Conservation (phyloP, 2,888 invertebrate genomes). For the Bombylius discolor region DNA sequence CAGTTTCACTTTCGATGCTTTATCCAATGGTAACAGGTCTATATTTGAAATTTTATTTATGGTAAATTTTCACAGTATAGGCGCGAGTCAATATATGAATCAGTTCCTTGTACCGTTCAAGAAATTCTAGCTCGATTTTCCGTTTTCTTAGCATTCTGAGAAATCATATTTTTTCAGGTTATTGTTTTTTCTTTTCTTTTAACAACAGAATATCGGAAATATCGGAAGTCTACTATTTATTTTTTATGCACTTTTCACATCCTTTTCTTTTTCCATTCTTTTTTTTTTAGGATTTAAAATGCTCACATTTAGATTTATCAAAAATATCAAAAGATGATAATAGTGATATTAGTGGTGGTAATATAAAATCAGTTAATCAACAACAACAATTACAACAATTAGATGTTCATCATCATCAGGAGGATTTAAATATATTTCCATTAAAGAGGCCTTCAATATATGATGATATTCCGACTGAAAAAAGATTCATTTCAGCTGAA, state of each 20-base stretch:
- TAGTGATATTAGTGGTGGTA: not conserved
- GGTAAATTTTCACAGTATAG: too few relatives aligned
- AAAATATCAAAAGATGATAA: conserved; percentile 17
- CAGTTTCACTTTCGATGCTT: too few relatives aligned
- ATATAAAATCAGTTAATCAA: not conserved
- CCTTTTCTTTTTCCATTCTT: not conserved
- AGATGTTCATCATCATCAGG: not conserved
- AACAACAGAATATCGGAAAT: too few relatives aligned
- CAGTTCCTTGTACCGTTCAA: too few relatives aligned
- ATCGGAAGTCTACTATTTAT: not conserved
- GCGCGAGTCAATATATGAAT: too few relatives aligned
- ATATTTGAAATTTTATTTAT: too few relatives aligned
- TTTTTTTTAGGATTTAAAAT: conserved; percentile 24
- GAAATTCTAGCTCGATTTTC: too few relatives aligned
- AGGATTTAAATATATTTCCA: conserved; percentile 5
- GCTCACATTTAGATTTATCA: conserved; percentile 27
- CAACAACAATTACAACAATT: not conserved
- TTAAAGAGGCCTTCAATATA: conserved; percentile 11
- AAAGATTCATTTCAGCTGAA: conserved; percentile 20
- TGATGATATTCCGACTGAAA: conserved; percentile 20
- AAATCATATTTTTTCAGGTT: too few relatives aligned
- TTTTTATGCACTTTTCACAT: not conserved
- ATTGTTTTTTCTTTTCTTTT: too few relatives aligned
- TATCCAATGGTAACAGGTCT: too few relatives aligned
- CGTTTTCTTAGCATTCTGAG: too few relatives aligned